Evolutionary conservation across 2,888 invertebrate genomes (phyloP).

Genomic region (Conops quadrifasciatus): DNA sequence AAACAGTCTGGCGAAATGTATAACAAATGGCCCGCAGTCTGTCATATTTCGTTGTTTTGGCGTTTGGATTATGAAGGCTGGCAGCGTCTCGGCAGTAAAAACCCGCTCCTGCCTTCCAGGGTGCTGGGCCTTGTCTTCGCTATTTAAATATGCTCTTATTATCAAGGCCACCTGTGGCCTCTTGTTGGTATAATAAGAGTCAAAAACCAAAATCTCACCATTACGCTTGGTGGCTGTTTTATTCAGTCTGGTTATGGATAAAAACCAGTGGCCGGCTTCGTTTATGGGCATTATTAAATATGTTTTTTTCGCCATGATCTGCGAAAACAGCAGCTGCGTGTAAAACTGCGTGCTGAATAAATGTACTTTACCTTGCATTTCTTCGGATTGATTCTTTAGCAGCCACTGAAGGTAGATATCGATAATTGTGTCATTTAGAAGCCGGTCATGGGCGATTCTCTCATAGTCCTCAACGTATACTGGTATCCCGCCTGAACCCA

Average conservation of each 20-base stretch:
- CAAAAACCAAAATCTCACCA: neutral
- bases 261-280: too few species aligned
- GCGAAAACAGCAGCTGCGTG: neutral
- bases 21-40: neutral
- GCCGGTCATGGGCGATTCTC: neutral
- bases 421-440: neutral
- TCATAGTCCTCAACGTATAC: neutral
- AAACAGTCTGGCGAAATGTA: neutral
- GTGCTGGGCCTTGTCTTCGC: too few species aligned
- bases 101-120: too few species aligned
- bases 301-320: neutral
- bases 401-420: neutral
- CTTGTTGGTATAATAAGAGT: neutral
- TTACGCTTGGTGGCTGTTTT: neutral
- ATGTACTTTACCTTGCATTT: neutral
- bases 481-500: neutral
- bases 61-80: neutral
- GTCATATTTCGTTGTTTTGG: neutral
- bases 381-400: neutral
- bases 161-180: too few species aligned
- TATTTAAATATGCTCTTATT: too few species aligned
- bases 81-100: neutral
- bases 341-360: neutral
- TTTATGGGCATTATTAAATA: neutral
- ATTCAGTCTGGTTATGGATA: neutral